Conservation (phyloP, 2,113 vertebrate genomes). For the Bothrops jararaca region DNA sequence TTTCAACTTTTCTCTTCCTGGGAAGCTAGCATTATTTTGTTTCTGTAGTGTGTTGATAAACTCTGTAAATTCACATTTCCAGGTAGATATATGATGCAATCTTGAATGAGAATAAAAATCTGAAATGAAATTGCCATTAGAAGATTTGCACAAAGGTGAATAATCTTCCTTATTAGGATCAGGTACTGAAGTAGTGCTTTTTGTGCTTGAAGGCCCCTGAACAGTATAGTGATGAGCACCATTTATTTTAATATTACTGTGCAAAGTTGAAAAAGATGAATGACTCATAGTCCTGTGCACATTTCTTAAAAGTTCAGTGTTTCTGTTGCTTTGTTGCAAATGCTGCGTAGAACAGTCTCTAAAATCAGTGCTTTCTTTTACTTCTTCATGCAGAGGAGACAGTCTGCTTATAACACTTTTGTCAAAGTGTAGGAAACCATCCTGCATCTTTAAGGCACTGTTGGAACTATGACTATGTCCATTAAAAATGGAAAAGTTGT, state of each 20-base stretch:
- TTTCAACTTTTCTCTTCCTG: constrained; percentile 91
- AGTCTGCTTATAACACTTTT: constrained; percentile 59
- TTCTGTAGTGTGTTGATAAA: constrained; percentile 89
- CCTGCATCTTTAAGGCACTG: constrained; percentile 93
- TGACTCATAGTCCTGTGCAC: constrained; percentile 71
- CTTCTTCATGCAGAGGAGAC: constrained; percentile 62
- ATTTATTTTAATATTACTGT: constrained; percentile 79
- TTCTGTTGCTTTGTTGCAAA: constrained; percentile 66
- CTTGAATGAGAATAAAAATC: constrained; percentile 93
- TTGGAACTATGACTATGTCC: constrained; percentile 80
- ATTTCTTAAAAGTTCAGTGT: constrained; percentile 53
- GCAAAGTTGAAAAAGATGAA: constrained; percentile 69
- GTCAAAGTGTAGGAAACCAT: constrained; percentile 65
- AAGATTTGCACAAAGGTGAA: constrained; percentile 68
- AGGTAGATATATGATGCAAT: constrained; percentile 94
- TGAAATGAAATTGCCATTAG: constrained; percentile 86
- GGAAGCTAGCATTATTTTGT: constrained; percentile 78
- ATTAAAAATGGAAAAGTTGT: constrained; percentile 74
- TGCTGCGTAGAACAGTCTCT: constrained; percentile 70
- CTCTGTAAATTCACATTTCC: constrained; percentile 91
- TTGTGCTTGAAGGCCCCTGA: constrained; percentile 81
- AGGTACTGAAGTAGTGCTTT: constrained; percentile 73
- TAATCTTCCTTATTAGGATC: constrained; percentile 60
- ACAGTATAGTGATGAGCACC: constrained; percentile 81
- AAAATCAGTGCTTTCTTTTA: constrained; percentile 62